Conservation (phyloP, 64 coral and sea anemone genomes). For the Dendrophyllia cribrosa region DNA sequence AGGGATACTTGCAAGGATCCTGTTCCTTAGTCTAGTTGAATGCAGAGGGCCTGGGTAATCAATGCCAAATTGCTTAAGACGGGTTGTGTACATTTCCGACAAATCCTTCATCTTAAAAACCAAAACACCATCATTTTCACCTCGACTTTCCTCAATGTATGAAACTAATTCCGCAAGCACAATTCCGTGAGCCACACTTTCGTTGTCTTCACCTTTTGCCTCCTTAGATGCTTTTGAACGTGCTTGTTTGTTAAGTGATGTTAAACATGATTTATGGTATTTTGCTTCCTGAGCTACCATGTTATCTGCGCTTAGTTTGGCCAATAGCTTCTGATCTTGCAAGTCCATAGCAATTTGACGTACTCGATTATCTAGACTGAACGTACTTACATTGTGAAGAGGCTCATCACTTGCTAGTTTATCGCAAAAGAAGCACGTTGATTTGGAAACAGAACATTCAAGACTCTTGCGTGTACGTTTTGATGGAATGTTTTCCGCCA, state of each 20-base stretch:
- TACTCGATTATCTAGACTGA: constrained; percentile 55
- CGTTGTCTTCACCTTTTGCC: constrained; percentile 23
- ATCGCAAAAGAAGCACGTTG: constrained; percentile 64
- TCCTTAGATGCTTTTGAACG: constrained; percentile 1
- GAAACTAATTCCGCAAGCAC: constrained; percentile 68
- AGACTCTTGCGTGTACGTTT: constrained; percentile 58
- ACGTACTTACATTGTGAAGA: constrained; percentile 59
- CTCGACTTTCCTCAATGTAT: constrained; percentile 68
- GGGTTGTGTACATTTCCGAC: constrained; percentile 12
- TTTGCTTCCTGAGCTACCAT: constrained; percentile 67
- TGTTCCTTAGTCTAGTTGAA: constrained; percentile 68
- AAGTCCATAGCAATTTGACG: constrained; percentile 42
- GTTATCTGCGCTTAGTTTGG: constrained; percentile 76
- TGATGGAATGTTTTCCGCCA: constrained; percentile 14
- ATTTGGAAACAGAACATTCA: constrained; percentile 15
- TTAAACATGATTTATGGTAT: constrained; percentile 75
- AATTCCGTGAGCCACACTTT: constrained; percentile 46
- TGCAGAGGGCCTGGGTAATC: constrained; percentile 13
- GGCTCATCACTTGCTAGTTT: constrained; percentile 52
- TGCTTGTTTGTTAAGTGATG: constrained; percentile 45
- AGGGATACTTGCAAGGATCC: constrained; percentile 13
- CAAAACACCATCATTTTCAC: constrained; percentile 28
- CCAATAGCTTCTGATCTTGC: constrained; percentile 65
- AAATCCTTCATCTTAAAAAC: constrained; percentile 64
- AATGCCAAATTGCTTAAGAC: constrained; percentile 52